Conservation (phyloP, 2,888 invertebrate species). For the Drosophila barbarae region DNA sequence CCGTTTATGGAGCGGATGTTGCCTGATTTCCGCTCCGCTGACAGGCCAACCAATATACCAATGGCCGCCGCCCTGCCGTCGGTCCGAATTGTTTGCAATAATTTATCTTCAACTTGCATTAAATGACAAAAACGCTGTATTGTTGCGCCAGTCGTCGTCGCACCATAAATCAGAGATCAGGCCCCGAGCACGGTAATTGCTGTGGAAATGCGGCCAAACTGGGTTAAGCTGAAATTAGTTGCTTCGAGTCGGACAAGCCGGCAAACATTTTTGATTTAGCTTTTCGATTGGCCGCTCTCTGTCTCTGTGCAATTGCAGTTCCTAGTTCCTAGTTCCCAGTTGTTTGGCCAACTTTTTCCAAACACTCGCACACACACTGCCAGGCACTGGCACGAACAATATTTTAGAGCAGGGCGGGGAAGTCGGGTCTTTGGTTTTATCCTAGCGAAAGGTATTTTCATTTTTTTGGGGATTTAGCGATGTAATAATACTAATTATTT, state of each 20-base stretch:
- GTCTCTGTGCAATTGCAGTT: slow-evolving; percentile 37
- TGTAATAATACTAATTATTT: neutral
- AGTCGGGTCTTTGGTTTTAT: slow-evolving; percentile 2
- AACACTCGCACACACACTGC: slow-evolving; percentile 22
- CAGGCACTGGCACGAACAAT: slow-evolving; percentile 48
- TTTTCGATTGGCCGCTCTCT: slow-evolving; percentile 55
- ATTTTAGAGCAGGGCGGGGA: slow-evolving; percentile 34
- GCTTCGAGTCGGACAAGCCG: slow-evolving; percentile 49
- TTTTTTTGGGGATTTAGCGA: neutral
- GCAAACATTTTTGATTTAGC: slow-evolving; percentile 68
- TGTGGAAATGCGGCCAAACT: slow-evolving; percentile 61
- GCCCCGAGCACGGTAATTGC: slow-evolving; percentile 59
- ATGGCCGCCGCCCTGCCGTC: slow-evolving; percentile 2
- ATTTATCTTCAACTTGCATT: slow-evolving; percentile 65
- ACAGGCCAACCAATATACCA: slow-evolving; percentile 44
- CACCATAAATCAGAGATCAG: slow-evolving; percentile 63
- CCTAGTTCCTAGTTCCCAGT: slow-evolving; percentile 21
- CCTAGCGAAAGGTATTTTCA: neutral
- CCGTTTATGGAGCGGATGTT: slow-evolving; percentile 69
- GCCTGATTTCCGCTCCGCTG: slow-evolving; percentile 69
- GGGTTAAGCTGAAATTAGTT: slow-evolving; percentile 73
- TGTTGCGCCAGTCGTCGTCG: slow-evolving; percentile 30
- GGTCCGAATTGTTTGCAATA: slow-evolving; percentile 43
- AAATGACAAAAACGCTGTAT: slow-evolving; percentile 58
- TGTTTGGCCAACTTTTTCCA: slow-evolving; percentile 41